Evolutionary conservation across 2,888 invertebrate genomes (phyloP), one percentile per base, ranked within the genome.

Genomic region (Andrena praecox): DNA sequence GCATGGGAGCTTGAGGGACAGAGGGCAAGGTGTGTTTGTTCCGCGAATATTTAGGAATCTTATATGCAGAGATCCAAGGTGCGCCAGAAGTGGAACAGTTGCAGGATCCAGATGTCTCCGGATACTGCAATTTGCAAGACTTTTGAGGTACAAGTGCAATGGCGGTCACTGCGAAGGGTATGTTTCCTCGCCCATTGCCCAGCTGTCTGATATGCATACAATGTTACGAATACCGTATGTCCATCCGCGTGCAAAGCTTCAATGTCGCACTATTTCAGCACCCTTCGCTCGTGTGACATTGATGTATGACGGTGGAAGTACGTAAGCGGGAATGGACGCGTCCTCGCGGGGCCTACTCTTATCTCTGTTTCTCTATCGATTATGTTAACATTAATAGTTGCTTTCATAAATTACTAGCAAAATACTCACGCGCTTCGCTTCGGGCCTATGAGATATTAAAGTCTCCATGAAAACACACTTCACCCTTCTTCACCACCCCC

Each of bases 201-300:
- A 92, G 91, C 91, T 93, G 92, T 91, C 89, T 87, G 85, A 92
- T 93, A 92, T 93, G 88, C 93, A 93, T 93, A 93, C 93, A 93
- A 93, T 93, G 91, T 90, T 87, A 87, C 88, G 89, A 82, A 82
- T 86, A 85, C 89, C 87, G 90, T 90, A 89, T 90, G 90, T 88
- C 87, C 84, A 78, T 88, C 83, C 81, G 59, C 73, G 82, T 77
- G 78, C 84, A 69, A 84, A 84, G 72, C 75, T 77, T 84, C 83
- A 82, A 71, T 82, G 82, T 82, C 83, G 60, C 67, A 66, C 66
- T 82, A 74, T 84, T 77, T 77, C 82, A 59, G 62, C 59, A 68
- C 75, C 75, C 81, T 82, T 77, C 77, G 77, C 52, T 52, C 69
- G 56, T 7, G 62, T 60, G 83, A 84, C 83, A 64, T 84, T 84